Base-by-base conservation (phyloP, 2,888 invertebrate species). In the Blastobasis lacticolella region DNA sequence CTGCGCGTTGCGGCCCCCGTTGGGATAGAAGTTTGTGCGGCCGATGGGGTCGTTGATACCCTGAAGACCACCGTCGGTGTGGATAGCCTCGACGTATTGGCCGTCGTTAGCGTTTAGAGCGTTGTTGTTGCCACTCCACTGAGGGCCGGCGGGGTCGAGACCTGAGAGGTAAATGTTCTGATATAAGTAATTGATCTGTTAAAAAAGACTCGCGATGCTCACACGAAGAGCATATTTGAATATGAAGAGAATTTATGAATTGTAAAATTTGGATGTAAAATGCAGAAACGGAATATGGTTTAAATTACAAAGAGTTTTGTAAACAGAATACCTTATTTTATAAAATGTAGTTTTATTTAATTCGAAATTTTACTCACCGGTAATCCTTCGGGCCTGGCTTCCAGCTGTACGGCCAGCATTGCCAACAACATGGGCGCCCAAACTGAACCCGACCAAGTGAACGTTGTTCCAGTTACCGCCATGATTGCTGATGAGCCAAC, bases 401-500 rank as follows among this genome's bases (percentile, higher is more conserved):
- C 63, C 61, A 40, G 62, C 58, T 5, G 54, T 50, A n/a, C 77
- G 66, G 1, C 78, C 77, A 51, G 75, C 75, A 38, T 59, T 67
- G 0, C 77, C 81, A 4, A 74, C 70, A 5, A 75, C 61, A 54
- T 82, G 81, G 42, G 78, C 81, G 4, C 81, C 81, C 48, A 81
- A 66, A 54, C 79, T 79, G 60, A 69, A 74, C 4, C 82, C 82
- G 7, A 78, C 60, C 5, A 81, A 52, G 46, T 81, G 82, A 1
- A 80, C 61, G 4, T 65, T 60, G 50, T 69, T 60, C 68, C 71
- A 75, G 52, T 66, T 63, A 4, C 71, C 71, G 36, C 75, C 76
- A 5, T 55, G 63, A 4, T 57, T 66, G n/a, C 56, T 64, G 40
- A 86, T 64, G 10, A 85, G 73, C 78, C 83, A 86, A 6, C 70